Conservation (phyloP, 2,113 vertebrate species). For the Stomatorhinus ivindoensis region DNA sequence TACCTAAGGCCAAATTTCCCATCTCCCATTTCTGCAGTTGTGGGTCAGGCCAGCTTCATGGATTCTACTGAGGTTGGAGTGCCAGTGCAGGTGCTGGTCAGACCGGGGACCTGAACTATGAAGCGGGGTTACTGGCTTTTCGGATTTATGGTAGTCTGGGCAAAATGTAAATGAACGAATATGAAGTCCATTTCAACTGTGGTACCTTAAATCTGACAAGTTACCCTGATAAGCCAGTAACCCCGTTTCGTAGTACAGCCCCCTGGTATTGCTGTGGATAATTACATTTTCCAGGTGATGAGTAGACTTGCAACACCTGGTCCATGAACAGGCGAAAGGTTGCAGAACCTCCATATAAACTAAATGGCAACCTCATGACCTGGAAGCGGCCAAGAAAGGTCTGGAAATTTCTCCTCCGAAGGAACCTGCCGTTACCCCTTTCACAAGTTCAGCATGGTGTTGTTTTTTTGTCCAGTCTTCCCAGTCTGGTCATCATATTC, state of each 20-base stretch:
- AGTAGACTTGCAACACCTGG: neutral
- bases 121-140: no score
- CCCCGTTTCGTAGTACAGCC: no score
- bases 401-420: neutral
- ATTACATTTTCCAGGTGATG: neutral
- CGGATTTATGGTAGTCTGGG: no score
- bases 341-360: neutral
- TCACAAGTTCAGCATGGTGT: neutral
- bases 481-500: neutral
- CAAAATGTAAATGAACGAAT: no score
- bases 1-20: neutral
- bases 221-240: no score
- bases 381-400: neutral
- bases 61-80: neutral
- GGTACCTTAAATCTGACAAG: no score
- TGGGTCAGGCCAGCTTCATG: neutral
- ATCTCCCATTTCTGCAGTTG: neutral
- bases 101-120: no score
- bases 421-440: neutral
- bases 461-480: neutral
- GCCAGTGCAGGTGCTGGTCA: neutral
- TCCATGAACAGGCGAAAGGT: neutral
- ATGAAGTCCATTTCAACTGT: no score
- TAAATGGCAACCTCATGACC: neutral
- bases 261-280: neutral